Conservation (phyloP, 2,113 vertebrate genomes). For the Platysteira castanea region DNA sequence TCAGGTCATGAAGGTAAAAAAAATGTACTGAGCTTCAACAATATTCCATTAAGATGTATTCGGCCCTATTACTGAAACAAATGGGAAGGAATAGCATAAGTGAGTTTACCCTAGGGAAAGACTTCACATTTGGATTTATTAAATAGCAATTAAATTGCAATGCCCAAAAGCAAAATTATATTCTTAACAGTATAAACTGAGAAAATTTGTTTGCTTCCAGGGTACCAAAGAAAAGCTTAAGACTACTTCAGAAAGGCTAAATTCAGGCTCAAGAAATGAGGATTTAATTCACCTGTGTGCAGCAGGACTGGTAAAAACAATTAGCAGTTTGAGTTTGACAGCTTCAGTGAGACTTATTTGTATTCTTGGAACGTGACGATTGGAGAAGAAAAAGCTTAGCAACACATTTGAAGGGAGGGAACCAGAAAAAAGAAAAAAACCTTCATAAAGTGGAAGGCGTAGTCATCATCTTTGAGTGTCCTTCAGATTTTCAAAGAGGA, state of each 20-base stretch:
- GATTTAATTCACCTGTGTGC: background rate
- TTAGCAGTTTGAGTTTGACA: background rate
- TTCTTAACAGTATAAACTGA: background rate
- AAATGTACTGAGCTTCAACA: background rate
- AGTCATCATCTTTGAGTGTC: background rate
- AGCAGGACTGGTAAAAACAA: background rate
- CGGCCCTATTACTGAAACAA: background rate
- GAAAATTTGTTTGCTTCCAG: background rate
- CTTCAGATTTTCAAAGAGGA: background rate
- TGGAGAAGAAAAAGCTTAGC: background rate
- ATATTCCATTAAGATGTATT: background rate
- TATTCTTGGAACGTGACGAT: background rate
- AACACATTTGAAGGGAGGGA: accelerated
- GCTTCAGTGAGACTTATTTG: background rate
- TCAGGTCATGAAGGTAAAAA: background rate
- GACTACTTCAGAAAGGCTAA: background rate
- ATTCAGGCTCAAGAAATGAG: background rate
- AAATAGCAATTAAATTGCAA: background rate
- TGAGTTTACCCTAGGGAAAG: background rate
- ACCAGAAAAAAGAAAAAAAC: background rate
- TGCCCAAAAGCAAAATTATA: background rate
- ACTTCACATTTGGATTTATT: background rate
- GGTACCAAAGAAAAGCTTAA: background rate
- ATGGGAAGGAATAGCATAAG: background rate
- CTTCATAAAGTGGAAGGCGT: background rate